Evolutionary conservation across 2,113 vertebrate species (phyloP).

Genomic region (Mormyrus iriodes): DNA sequence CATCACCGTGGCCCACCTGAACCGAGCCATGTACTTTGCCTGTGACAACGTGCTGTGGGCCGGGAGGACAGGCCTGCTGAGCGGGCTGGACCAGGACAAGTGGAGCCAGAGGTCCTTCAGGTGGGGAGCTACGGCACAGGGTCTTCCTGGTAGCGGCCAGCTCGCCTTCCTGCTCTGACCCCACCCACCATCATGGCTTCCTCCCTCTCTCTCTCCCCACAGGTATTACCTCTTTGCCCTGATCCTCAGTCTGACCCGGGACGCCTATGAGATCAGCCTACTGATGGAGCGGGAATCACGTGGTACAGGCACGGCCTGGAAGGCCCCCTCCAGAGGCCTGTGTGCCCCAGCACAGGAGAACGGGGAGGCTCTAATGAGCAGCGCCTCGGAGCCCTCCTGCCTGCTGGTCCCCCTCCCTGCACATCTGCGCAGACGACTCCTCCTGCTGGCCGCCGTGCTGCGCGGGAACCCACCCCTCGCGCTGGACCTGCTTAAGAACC

Average conservation of each 20-base stretch:
- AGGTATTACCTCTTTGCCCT: slow-evolving; percentile 88
- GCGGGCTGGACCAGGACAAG: slow-evolving; percentile 72
- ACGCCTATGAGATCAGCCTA: slow-evolving; percentile 75
- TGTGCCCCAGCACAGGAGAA: slow-evolving; percentile 26
- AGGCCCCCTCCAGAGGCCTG: slow-evolving; percentile 2
- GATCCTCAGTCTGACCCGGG: slow-evolving; percentile 81
- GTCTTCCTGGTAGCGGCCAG: not conserved
- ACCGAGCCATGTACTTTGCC: slow-evolving; percentile 83
- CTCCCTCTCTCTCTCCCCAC: not conserved
- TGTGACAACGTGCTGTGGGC: slow-evolving; percentile 92
- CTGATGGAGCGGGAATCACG: slow-evolving; percentile 66
- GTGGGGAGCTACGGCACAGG: slow-evolving; percentile 42
- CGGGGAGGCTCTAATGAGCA: slow-evolving; percentile 14
- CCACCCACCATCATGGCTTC: not conserved
- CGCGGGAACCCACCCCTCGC: slow-evolving; percentile 75
- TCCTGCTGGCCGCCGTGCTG: slow-evolving; percentile 62
- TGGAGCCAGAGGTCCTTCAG: slow-evolving; percentile 88
- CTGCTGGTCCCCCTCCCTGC: slow-evolving; percentile 25
- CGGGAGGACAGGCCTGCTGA: slow-evolving; percentile 66
- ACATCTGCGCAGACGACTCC: slow-evolving; percentile 55
- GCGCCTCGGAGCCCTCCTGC: slow-evolving; percentile 16
- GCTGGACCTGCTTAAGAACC: slow-evolving; percentile 77
- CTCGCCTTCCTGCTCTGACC: not conserved
- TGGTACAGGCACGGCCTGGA: slow-evolving; percentile 21
- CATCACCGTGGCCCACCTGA: slow-evolving; percentile 83